Percentiles rank a stretch among this genome's conserved stretches.
phyloP scores from a whole-genome alignment of 2,888 invertebrate genomes.

The Creontiades dilutus region DNA sequence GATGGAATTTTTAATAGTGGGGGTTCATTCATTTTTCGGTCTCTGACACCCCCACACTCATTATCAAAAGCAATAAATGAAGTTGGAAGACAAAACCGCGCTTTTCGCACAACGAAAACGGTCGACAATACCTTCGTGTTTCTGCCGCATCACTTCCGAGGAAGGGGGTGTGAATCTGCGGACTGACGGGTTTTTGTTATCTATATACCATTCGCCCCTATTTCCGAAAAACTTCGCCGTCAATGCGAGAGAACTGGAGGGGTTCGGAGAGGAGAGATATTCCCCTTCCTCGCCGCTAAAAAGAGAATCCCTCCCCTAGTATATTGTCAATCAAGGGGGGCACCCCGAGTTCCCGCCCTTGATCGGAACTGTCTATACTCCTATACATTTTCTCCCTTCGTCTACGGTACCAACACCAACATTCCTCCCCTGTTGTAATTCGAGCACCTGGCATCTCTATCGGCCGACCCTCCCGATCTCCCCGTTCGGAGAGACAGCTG shows the following conservation, averaged over 20 bases:
- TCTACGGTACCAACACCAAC: slow-evolving; percentile 1
- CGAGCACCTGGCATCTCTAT: slow-evolving; percentile 32
- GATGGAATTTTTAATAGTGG: too few species aligned
- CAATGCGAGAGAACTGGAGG: slow-evolving; percentile 22
- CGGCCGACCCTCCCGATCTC: neutral
- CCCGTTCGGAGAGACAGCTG: neutral
- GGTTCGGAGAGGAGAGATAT: neutral
- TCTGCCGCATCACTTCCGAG: neutral
- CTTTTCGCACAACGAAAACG: neutral
- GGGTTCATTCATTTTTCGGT: too few species aligned
- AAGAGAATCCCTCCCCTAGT: neutral
- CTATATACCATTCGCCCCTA: slow-evolving; percentile 27
- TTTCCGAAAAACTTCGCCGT: slow-evolving; percentile 24
- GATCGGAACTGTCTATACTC: slow-evolving; percentile 11
- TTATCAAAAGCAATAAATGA: too few species aligned
- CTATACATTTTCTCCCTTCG: neutral
- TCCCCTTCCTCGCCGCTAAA: too few species aligned
- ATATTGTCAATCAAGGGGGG: neutral
- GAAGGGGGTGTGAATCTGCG: neutral
- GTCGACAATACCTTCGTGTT: slow-evolving; percentile 1
- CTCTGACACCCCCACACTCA: too few species aligned
- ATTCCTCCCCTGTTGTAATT: neutral
- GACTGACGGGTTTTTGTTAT: neutral
- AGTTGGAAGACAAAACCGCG: neutral
- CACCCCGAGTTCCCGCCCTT: neutral